A percentile compares a stretch with the other conserved stretches of the same genome.
These are phyloP conservation scores for Caenorhabditis sp. DNA, from an alignment of 2,888 invertebrate species.

Conservation along the genomic window DNA sequence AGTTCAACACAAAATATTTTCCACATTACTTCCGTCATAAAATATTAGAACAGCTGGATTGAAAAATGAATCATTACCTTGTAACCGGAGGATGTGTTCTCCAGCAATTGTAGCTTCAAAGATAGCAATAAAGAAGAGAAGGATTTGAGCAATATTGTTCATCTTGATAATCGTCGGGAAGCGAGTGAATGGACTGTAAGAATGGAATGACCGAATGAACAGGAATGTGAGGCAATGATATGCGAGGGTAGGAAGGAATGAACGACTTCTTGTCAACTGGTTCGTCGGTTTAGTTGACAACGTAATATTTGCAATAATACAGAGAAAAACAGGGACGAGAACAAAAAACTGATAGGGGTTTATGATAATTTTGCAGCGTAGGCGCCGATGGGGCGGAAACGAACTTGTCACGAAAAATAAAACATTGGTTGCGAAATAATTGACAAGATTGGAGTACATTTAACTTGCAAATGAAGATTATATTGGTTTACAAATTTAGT, in stretches of 20 bases:
- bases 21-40: too few relatives aligned
- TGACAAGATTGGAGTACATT: too few relatives aligned
- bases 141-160: constrained; percentile 27
- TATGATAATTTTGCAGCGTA: constrained; percentile 37
- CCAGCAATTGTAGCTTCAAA: constrained; percentile 28
- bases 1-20: background rate
- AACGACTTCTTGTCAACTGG: constrained; percentile 36
- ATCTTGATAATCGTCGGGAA: constrained; percentile 2
- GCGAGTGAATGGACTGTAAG: constrained; percentile 8
- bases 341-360: constrained; percentile 13
- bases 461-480: too few relatives aligned
- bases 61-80: constrained; percentile 26
- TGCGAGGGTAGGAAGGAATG: background rate
- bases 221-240: constrained; percentile 37
- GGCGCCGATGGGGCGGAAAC: constrained; percentile 29
- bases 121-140: constrained; percentile 20
- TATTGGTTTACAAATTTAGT: constrained; percentile 9
- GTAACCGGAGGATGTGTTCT: constrained; percentile 56
- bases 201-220: constrained; percentile 21
- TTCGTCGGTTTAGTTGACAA: constrained; percentile 9
- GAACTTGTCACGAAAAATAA: constrained; percentile 1
- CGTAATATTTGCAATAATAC: constrained; percentile 9
- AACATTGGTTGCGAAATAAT: constrained; percentile 1
- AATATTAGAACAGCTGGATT: background rate
- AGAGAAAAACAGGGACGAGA: constrained; percentile 6